These are phyloP conservation scores for Euzetes globulus DNA, from an alignment of 2,888 invertebrate species.

Conservation along the genomic window DNA sequence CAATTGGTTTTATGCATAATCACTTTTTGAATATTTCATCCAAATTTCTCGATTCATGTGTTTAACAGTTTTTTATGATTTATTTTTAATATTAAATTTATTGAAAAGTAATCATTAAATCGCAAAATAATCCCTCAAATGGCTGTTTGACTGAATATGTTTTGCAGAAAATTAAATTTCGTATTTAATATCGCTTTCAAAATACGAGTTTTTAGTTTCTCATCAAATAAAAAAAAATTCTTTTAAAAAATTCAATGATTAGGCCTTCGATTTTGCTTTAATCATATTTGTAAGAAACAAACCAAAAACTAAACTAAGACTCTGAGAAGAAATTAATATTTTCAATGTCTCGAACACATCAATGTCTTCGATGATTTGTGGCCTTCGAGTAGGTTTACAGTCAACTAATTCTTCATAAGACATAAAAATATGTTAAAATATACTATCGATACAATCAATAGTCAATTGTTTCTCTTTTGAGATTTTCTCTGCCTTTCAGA, in stretches of 20 bases:
- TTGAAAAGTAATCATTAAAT: background rate
- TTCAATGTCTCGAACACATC: slow-evolving; percentile 12
- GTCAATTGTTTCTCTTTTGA: background rate
- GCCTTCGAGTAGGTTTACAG: background rate
- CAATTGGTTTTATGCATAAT: slow-evolving; percentile 6
- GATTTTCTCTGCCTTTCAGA: background rate
- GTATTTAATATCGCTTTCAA: too few relatives aligned
- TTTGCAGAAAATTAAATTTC: too few relatives aligned
- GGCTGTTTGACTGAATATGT: background rate
- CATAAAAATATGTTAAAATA: background rate
- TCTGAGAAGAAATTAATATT: background rate
- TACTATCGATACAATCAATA: background rate
- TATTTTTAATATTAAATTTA: background rate
- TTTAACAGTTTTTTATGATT: background rate
- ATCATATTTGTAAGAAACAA: background rate
- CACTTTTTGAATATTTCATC: background rate
- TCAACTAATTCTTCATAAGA: background rate
- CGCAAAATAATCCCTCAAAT: background rate
- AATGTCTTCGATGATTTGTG: background rate
- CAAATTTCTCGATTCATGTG: background rate
- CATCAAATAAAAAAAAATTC: too few relatives aligned
- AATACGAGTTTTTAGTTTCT: too few relatives aligned
- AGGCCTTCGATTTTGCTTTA: slow-evolving; percentile 1
- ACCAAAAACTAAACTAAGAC: background rate
- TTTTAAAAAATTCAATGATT: background rate